phyloP scores from a whole-genome alignment of 2,888 invertebrate genomes.

The Cynaeus angustus region DNA sequence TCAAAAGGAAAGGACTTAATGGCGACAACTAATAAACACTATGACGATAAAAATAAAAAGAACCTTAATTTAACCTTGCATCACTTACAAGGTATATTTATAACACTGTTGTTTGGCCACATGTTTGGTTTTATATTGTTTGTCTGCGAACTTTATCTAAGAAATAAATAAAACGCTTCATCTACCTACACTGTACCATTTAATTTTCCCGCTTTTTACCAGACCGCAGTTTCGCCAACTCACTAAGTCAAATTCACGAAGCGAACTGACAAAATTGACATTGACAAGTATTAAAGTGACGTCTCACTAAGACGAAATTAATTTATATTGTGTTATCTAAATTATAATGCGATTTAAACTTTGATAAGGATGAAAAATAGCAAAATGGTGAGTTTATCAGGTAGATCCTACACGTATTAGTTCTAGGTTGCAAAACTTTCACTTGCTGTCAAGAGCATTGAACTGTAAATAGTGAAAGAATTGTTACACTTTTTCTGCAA shows the following conservation, averaged over 20 bases:
- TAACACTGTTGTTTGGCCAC: conserved; percentile 4
- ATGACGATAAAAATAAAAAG: not conserved
- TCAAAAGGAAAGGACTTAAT: conserved; percentile 1
- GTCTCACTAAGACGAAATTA: conserved; percentile 22
- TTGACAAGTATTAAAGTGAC: conserved; percentile 40
- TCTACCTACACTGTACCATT: no score
- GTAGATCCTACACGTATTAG: not conserved
- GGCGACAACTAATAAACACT: not conserved
- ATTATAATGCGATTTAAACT: conserved; percentile 38
- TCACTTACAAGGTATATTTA: conserved; percentile 14
- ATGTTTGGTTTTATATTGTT: conserved; percentile 6
- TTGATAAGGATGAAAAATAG: conserved; percentile 32
- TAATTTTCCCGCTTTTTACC: conserved; percentile 21
- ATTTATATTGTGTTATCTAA: conserved; percentile 25
- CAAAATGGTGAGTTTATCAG: conserved; percentile 38
- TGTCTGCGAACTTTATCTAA: not conserved
- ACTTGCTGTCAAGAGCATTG: conserved; percentile 37
- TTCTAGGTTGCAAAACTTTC: conserved; percentile 25
- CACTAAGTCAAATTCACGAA: not conserved
- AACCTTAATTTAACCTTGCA: not conserved
- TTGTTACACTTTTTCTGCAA: conserved; percentile 39
- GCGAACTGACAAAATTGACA: conserved; percentile 24
- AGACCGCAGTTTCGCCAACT: conserved; percentile 6
- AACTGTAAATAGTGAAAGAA: conserved; percentile 49
- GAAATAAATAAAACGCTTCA: conserved; percentile 3